A percentile compares a stretch with the other conserved stretches of the same genome.
These are phyloP conservation scores for Entomobrya multifasciata DNA, from an alignment of 2,888 invertebrate species.

Conservation along the genomic window DNA sequence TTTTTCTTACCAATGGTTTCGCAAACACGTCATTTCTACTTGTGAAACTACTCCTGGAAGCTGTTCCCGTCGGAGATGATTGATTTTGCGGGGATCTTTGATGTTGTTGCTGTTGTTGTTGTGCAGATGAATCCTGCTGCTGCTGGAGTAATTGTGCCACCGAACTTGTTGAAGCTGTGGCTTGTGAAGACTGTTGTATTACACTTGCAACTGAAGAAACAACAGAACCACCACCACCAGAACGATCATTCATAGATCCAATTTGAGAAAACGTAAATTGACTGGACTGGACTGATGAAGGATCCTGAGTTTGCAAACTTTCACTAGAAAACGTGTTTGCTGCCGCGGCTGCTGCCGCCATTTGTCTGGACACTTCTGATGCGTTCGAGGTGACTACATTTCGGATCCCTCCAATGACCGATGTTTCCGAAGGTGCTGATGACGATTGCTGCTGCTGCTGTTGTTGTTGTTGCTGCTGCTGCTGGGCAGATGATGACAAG, in stretches of 20 bases:
- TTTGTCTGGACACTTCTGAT: constrained; percentile 41
- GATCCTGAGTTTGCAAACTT: constrained; percentile 36
- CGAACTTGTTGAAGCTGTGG: constrained; percentile 56
- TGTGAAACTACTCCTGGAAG: constrained; percentile 52
- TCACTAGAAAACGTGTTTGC: constrained; percentile 7
- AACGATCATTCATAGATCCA: constrained; percentile 6
- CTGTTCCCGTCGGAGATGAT: constrained; percentile 52
- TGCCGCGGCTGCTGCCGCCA: not conserved
- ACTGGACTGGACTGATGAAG: constrained; percentile 44
- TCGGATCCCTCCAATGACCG: constrained; percentile 49
- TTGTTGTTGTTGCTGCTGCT: constrained; percentile 47
- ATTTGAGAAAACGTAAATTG: constrained; percentile 40
- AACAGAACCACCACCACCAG: not conserved
- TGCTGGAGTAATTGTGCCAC: constrained; percentile 70
- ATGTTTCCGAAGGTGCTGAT: constrained; percentile 27
- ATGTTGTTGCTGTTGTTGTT: constrained; percentile 40
- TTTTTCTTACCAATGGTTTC: constrained; percentile 82
- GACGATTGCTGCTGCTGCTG: constrained; percentile 74
- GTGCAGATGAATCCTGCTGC: constrained; percentile 60
- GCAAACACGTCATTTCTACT: constrained; percentile 82
- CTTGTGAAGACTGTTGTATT: constrained; percentile 62
- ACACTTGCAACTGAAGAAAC: constrained; percentile 49
- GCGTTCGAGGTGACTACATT: not conserved
- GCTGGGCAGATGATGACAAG: constrained; percentile 40
- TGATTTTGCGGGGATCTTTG: constrained; percentile 64